These are phyloP conservation scores for Hartigia nigra DNA, from an alignment of 2,888 invertebrate genomes.

Conservation along the genomic window DNA sequence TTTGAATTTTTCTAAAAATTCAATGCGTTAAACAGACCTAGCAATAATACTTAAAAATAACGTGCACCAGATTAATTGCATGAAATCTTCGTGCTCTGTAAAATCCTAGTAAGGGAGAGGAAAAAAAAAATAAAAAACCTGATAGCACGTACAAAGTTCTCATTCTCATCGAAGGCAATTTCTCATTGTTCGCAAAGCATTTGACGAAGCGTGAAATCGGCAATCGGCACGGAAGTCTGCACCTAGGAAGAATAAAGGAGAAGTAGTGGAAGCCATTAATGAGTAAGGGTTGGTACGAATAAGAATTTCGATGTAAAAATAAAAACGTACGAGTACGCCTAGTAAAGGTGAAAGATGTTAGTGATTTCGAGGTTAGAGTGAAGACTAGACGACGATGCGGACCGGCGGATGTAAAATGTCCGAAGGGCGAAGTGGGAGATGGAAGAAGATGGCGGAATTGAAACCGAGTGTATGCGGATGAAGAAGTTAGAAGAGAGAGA, in stretches of 20 bases:
- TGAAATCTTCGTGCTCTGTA: not conserved
- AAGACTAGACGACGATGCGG: not conserved
- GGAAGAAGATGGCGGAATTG: not conserved
- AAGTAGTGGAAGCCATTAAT: not conserved
- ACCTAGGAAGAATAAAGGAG: not conserved
- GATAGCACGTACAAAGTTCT: not conserved
- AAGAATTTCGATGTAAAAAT: not conserved
- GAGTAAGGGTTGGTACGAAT: not conserved
- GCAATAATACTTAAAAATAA: not conserved
- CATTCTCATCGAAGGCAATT: not conserved
- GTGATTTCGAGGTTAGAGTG: not conserved
- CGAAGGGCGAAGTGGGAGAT: not conserved
- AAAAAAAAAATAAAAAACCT: not conserved
- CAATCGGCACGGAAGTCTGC: not conserved
- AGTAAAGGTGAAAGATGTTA: not conserved
- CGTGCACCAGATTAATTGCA: not conserved
- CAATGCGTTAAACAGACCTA: not conserved
- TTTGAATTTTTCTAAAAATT: too few relatives aligned
- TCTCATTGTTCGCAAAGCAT: not conserved
- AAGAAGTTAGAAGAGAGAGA: constrained; percentile 22
- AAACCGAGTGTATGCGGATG: not conserved
- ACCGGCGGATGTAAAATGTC: not conserved
- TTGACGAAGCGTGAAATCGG: not conserved
- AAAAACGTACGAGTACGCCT: not conserved
- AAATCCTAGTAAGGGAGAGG: not conserved